Base-by-base conservation (phyloP, 1,140 invertebrate genomes). In the Protaetia brevitarsis region DNA sequence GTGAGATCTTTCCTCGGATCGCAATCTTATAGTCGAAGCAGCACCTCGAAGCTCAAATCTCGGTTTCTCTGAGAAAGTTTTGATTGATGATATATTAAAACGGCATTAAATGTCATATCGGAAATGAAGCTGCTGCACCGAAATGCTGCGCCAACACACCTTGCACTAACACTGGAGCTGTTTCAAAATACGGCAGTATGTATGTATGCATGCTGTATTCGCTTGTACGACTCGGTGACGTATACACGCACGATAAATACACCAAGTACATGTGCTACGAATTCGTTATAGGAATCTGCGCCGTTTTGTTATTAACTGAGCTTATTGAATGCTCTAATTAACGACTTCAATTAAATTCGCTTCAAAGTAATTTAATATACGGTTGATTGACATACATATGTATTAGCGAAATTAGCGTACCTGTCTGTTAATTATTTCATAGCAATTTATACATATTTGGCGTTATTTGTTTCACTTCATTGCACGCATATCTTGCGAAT, bases 1-100 rank as follows among this genome's bases (percentile, higher is more conserved):
- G 41, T 51, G 41, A 51, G 41, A 51, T 19, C 41, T 51, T 51
- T 51, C 26, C 41, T 23, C 41, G 41, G 19, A 51, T 51, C 41
- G 41, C 41, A 51, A 51, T 51, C 41, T 51, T 16, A 51, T 23
- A 51, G 41, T 51, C 26, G 41, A 51, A 23, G 41, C 41, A 21
- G 13, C 16, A 1, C 6, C 13, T 51, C 26, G 19, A 51, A 51
- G 41, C 41, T 51, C 10, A 51, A 51, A 51, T 51, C 41, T 51
- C 41, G 16, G 41, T 51, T 51, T 51, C 26, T 23, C 19, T 19
- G 11, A 23, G 41, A 51, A 51, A 51, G 26, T 51, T 51, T 51
- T 51, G 41, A 51, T 51, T 51, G 41, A 51, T 51, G 41, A 51
- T 10, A 23, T 23, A 51, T 51, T 51, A 51, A 23, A 51, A 23